phyloP scores from a whole-genome alignment of 2,888 invertebrate species.

The Latrodectus hesperus region DNA sequence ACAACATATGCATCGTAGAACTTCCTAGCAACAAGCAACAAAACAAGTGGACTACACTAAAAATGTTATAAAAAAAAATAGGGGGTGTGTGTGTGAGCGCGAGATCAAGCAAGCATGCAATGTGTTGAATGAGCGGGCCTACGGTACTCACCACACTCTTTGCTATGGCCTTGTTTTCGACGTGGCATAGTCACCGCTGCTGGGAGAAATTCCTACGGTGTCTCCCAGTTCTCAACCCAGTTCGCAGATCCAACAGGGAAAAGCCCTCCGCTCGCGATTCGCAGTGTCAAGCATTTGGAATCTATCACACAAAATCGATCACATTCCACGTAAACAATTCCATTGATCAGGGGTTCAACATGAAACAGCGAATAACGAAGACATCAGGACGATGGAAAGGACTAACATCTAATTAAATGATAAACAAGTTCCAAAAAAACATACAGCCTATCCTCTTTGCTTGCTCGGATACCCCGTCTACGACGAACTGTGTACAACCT shows the following conservation, averaged over 20 bases:
- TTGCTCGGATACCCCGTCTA: constrained; percentile 57
- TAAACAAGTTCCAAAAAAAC: constrained; percentile 60
- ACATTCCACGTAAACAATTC: constrained; percentile 38
- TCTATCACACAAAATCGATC: constrained; percentile 20
- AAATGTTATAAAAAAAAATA: no score
- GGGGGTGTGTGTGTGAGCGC: no score
- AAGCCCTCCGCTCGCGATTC: constrained; percentile 46
- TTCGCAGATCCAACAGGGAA: constrained; percentile 58
- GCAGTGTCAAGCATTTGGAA: constrained; percentile 48
- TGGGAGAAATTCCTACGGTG: constrained; percentile 55
- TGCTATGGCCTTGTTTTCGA: constrained; percentile 65
- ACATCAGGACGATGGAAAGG: constrained; percentile 11
- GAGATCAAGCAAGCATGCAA: constrained; percentile 10
- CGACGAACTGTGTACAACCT: constrained; percentile 66
- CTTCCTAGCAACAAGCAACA: no score
- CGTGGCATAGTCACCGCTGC: constrained; percentile 66
- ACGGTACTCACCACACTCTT: constrained; percentile 63
- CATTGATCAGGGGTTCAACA: not conserved
- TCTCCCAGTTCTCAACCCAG: constrained; percentile 54
- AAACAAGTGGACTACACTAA: no score
- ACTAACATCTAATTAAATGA: constrained; percentile 43
- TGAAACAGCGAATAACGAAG: not conserved
- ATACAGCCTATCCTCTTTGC: constrained; percentile 50
- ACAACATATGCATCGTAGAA: no score
- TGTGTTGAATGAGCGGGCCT: constrained; percentile 12